Conservation (phyloP, 2,113 vertebrate species). For the Corvus moneduloides region DNA sequence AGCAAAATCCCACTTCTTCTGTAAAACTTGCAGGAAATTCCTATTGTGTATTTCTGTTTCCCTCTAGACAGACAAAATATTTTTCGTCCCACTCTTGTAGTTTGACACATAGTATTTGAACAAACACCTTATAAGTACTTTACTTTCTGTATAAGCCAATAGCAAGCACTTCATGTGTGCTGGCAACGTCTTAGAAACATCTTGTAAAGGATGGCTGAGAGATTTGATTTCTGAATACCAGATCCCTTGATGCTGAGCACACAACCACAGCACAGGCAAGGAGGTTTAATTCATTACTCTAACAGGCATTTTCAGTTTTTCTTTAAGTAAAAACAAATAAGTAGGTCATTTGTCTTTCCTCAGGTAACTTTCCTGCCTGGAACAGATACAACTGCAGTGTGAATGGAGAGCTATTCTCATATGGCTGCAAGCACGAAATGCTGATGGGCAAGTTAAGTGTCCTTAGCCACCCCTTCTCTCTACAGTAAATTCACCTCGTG, state of each 20-base stretch:
- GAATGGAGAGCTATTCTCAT: background rate
- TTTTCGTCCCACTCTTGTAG: background rate
- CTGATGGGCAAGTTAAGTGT: background rate
- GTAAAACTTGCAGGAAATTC: background rate
- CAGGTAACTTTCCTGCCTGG: constrained; percentile 6
- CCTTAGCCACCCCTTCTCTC: constrained; percentile 13
- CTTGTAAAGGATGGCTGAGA: background rate
- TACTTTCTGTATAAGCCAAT: background rate
- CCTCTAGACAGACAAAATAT: background rate
- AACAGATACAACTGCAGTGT: constrained; percentile 1
- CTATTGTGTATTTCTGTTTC: background rate
- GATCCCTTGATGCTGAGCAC: background rate
- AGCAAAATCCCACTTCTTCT: background rate
- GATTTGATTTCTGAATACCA: background rate
- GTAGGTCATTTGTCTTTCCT: constrained; percentile 49
- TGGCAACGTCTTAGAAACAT: background rate
- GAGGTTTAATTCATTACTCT: background rate
- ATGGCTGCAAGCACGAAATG: constrained; percentile 33
- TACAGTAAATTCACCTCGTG: background rate
- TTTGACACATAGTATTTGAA: background rate
- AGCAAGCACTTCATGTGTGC: background rate
- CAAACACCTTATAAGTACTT: background rate
- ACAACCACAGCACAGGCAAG: background rate
- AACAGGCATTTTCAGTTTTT: background rate
- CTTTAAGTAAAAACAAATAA: background rate